Conservation (phyloP, 2,797 vertebrate genomes). For the Thripadectes ignobilis region DNA sequence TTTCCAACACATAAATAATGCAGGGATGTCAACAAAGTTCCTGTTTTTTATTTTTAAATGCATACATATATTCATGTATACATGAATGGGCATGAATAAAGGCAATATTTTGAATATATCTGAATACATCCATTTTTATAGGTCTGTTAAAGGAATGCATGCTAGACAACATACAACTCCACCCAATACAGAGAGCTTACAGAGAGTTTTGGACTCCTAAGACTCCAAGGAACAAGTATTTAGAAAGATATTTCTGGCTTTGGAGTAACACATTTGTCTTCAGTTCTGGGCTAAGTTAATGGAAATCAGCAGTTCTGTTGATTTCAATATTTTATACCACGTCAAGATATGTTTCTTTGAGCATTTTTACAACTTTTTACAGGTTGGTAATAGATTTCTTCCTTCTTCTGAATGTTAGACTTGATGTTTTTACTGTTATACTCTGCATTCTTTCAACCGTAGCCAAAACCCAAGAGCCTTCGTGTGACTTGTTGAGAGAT, state of each 20-base stretch:
- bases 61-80: constrained; percentile 1
- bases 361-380: background rate
- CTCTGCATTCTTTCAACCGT: background rate
- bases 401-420: background rate
- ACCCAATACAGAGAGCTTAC: background rate
- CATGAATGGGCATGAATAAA: background rate
- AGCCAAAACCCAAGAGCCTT: background rate
- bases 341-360: background rate
- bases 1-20: background rate
- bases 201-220: background rate
- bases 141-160: background rate
- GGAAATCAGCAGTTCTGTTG: background rate
- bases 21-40: background rate
- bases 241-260: background rate
- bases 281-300: background rate
- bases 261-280: background rate
- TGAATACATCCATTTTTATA: background rate
- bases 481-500: background rate
- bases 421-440: background rate
- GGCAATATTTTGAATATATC: background rate
- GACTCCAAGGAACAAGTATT: background rate
- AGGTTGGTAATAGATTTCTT: background rate
- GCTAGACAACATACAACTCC: background rate
- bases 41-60: background rate
- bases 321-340: background rate